Evolutionary conservation across 2,113 vertebrate species (phyloP).

Genomic region (Noctilio leporinus): DNA sequence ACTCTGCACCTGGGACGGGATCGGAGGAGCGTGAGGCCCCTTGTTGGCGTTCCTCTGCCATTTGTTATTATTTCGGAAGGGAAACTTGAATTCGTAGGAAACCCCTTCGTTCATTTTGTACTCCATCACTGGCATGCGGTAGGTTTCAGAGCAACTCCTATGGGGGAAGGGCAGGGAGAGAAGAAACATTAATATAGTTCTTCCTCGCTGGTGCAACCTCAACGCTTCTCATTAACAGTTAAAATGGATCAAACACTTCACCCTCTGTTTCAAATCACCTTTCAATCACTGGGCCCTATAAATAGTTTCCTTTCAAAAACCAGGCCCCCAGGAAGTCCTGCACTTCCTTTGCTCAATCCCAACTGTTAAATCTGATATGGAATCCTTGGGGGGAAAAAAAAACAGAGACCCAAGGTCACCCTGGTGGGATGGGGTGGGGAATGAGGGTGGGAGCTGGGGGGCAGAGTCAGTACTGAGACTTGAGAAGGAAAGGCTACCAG

Average conservation of each 20-base stretch:
- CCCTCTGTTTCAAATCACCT: background rate
- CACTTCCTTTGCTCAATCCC: background rate
- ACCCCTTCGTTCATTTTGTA: slow-evolving; percentile 95
- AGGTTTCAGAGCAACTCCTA: slow-evolving; percentile 95
- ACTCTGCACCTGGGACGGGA: slow-evolving; percentile 86
- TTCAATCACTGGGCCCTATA: background rate
- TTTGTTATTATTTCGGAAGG: slow-evolving; percentile 92
- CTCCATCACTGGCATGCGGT: slow-evolving; percentile 94
- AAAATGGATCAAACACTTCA: background rate
- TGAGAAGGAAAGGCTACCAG: background rate
- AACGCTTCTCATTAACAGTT: background rate
- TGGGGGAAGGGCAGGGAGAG: background rate
- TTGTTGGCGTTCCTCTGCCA: slow-evolving; percentile 91
- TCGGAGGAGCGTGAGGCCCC: slow-evolving; percentile 88
- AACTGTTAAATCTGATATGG: background rate
- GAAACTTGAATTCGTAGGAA: slow-evolving; percentile 93
- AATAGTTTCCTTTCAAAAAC: slow-evolving; percentile 15
- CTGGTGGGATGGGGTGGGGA: too few species aligned
- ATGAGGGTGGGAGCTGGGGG: too few species aligned
- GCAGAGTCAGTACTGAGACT: too few species aligned
- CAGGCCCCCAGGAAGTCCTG: background rate
- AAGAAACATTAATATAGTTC: background rate
- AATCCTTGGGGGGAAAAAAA: background rate
- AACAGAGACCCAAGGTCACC: background rate
- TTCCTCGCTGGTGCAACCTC: background rate